Percentiles rank a stretch among this genome's conserved stretches.
phyloP scores from a whole-genome alignment of 2,113 vertebrate species.

The Ophthalmolycus amberensis region DNA sequence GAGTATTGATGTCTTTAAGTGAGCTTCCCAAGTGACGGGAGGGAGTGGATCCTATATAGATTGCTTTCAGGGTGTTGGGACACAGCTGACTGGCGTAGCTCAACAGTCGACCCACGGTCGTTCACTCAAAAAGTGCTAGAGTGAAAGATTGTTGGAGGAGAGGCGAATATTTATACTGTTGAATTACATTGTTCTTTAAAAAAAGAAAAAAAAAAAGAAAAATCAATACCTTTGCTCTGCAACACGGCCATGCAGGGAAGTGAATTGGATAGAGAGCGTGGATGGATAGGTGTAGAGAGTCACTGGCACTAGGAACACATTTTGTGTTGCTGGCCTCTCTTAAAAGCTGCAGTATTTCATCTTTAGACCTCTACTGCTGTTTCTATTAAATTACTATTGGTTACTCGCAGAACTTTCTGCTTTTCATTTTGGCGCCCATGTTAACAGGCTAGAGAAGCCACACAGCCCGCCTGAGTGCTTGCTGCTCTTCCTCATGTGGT shows the following conservation, averaged over 20 bases:
- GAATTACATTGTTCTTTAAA: not conserved
- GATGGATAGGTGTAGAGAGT: slow-evolving; percentile 28
- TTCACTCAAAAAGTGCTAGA: slow-evolving; percentile 20
- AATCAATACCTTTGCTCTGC: slow-evolving; percentile 59
- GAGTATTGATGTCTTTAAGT: slow-evolving; percentile 81
- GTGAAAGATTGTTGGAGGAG: slow-evolving; percentile 2
- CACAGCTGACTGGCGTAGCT: slow-evolving; percentile 39
- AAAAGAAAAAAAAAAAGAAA: not conserved
- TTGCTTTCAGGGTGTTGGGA: slow-evolving; percentile 55
- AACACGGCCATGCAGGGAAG: slow-evolving; percentile 12
- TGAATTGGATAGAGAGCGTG: slow-evolving; percentile 22
- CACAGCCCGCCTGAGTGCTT: no score
- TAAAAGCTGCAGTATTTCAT: slow-evolving; percentile 22
- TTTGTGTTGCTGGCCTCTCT: slow-evolving; percentile 11
- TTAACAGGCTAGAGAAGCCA: not conserved
- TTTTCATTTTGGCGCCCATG: not conserved
- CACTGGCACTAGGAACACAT: slow-evolving; percentile 27
- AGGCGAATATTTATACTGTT: not conserved
- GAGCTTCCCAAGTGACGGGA: slow-evolving; percentile 63
- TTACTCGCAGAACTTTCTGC: not conserved
- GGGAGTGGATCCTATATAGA: slow-evolving; percentile 70
- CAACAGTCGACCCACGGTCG: slow-evolving; percentile 13
- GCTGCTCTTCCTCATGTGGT: no score
- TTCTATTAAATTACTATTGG: not conserved
- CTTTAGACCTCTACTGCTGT: not conserved